A percentile compares a stretch with the other conserved stretches of the same genome.
Evolutionary conservation across 2,888 invertebrate genomes (phyloP).

Genomic region (Terebella lapidaria): DNA sequence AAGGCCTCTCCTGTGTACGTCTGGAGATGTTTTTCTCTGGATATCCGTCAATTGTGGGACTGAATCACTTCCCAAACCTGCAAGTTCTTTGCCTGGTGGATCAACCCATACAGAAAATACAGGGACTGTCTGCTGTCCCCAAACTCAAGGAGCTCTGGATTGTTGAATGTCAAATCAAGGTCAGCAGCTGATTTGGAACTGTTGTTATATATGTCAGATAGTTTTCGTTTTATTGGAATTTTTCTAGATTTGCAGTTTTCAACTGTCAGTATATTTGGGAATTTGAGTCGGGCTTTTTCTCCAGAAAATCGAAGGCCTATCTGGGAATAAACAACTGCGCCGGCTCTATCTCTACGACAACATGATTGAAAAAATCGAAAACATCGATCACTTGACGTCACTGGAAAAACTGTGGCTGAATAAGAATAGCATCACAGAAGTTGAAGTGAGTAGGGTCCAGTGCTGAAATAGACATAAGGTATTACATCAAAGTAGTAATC

Average conservation of each 20-base stretch:
- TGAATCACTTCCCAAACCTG: conserved; percentile 47
- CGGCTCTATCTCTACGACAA: conserved; percentile 48
- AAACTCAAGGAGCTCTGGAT: conserved; percentile 33
- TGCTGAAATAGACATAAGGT: neutral
- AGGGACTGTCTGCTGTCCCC: conserved; percentile 20
- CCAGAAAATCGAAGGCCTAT: conserved; percentile 47
- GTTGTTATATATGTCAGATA: too few relatives aligned
- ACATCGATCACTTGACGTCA: conserved; percentile 35
- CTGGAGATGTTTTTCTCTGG: conserved; percentile 53
- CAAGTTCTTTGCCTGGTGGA: conserved; percentile 28
- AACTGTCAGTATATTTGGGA: too few relatives aligned
- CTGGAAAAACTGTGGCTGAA: conserved; percentile 47
- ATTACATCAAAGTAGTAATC: neutral
- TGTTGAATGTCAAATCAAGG: conserved; percentile 29
- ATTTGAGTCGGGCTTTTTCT: conserved; percentile 8
- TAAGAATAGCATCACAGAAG: conserved; percentile 40
- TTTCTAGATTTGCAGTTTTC: too few relatives aligned
- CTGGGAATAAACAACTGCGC: conserved; percentile 31
- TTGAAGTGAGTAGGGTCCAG: conserved; percentile 36
- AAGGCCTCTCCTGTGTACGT: conserved; percentile 31
- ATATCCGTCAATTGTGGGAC: conserved; percentile 41
- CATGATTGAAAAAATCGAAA: conserved; percentile 42
- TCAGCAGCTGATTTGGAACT: conserved; percentile 9
- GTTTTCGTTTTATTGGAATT: too few relatives aligned
- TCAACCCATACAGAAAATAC: conserved; percentile 25